Percentiles rank a stretch among this genome's conserved stretches.
Evolutionary conservation across 2,113 vertebrate species (phyloP).

Genomic region (Podiceps cristatus): DNA sequence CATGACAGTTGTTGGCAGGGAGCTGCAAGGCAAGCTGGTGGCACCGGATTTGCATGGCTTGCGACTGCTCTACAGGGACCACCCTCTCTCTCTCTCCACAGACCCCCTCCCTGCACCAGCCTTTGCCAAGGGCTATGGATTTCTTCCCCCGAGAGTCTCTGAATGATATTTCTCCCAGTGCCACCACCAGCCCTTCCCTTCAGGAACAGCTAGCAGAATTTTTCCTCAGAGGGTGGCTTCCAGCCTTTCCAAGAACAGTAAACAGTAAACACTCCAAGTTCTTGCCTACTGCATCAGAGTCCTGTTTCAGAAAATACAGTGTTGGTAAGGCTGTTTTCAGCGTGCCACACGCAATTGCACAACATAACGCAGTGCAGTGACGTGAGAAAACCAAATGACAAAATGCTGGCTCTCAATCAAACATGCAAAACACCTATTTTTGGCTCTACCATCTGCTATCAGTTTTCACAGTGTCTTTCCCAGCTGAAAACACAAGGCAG

Average conservation of each 20-base stretch:
- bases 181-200: neutral
- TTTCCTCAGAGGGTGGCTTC: neutral
- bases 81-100: neutral
- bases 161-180: neutral
- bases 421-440: constrained; percentile 59
- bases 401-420: constrained; percentile 59
- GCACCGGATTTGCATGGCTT: neutral
- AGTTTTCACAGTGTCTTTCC: constrained; percentile 38
- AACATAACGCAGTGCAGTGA: neutral
- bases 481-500: constrained; percentile 51
- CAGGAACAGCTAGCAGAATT: neutral
- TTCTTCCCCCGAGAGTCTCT: neutral
- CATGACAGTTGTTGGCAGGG: constrained; percentile 27
- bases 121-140: neutral
- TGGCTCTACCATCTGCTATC: constrained; percentile 41
- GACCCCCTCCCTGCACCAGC: neutral
- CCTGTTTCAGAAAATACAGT: neutral
- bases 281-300: neutral
- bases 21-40: neutral
- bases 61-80: neutral
- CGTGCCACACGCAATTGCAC: neutral
- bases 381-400: constrained; percentile 45
- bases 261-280: neutral
- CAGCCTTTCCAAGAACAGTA: constrained; percentile 36
- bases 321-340: neutral